A percentile compares a stretch with the other conserved stretches of the same genome.
phyloP scores from a whole-genome alignment of 2,113 vertebrate species.

The Sebastes fasciatus region DNA sequence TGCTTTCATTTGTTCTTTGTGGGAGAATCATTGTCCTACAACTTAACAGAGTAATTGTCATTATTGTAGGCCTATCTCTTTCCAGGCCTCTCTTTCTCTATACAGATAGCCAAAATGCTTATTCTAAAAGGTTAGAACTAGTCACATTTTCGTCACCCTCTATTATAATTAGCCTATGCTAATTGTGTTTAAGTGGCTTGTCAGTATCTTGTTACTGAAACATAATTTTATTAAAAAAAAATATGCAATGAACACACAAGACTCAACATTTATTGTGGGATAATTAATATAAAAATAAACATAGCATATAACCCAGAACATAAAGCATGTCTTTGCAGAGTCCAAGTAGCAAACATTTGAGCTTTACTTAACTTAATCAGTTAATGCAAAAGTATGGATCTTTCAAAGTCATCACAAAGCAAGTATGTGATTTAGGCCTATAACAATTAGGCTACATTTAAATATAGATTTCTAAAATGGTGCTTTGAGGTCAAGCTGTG shows the following conservation, averaged over 20 bases:
- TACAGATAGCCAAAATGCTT: background rate
- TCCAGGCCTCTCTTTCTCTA: background rate
- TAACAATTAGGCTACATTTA: background rate
- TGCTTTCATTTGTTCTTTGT: background rate
- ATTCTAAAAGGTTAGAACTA: background rate
- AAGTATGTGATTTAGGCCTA: background rate
- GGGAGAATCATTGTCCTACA: background rate
- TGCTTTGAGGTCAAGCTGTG: background rate
- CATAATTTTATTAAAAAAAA: background rate
- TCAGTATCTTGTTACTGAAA: background rate
- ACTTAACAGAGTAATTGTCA: background rate
- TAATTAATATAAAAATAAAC: background rate
- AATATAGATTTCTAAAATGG: background rate
- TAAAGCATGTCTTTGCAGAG: background rate
- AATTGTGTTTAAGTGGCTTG: background rate
- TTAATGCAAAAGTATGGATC: no score
- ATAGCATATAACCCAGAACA: background rate
- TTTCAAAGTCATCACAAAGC: no score
- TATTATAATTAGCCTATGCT: background rate
- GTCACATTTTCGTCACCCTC: background rate
- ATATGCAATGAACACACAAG: background rate
- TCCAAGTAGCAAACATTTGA: background rate
- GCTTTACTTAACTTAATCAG: no score
- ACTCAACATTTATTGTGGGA: background rate
- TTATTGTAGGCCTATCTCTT: background rate